Evolutionary conservation across 92 coral and sea anemone species (phyloP), one percentile per base, ranked within the genome.

Genomic region (Nematostella vectensis): DNA sequence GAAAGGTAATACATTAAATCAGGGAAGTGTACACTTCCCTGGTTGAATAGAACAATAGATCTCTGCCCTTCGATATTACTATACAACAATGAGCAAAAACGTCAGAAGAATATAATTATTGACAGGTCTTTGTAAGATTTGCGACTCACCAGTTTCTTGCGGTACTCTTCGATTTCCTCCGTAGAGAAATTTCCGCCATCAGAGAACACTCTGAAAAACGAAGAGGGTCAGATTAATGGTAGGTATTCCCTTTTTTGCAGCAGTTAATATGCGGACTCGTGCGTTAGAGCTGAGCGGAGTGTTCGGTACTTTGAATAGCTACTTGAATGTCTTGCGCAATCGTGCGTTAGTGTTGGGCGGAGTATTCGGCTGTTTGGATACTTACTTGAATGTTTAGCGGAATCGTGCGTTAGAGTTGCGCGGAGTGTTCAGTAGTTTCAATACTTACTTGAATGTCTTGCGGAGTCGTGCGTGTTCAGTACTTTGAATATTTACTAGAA

Each of bases 331-430:
- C 94, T 82, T 37, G 94, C 99, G 75, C 66, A 93, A 93, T n/a
- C n/a, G n/a, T n/a, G n/a, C n/a, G n/a, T n/a, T n/a, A n/a, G n/a
- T n/a, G n/a, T n/a, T n/a, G n/a, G n/a, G n/a, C n/a, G n/a, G n/a
- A n/a, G n/a, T n/a, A n/a, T n/a, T n/a, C n/a, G n/a, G n/a, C 15
- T 2, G 49, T 19, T 42, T 2, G 8, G 19, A 0, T 26, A 56
- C 98, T 70, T 75, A 93, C 99, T 86, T 93, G 81, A 93, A 93
- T 0, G 99, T 87, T 57, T 82, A 86, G 23, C 99, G 75, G 68
- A 93, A 93, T 70, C 99, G 83, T 51, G 99, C 99, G 49, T 93
- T 93, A n/a, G 99, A 93, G 76, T 93, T 82, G 31, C 99, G 84
- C 27, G 86, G 62, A 56, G 89, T 81, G 36, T 93, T 87, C 30